A percentile compares a stretch with the other conserved stretches of the same genome.
phyloP scores from a whole-genome alignment of 30 jellyfish, hydroid and myxozoan species.

The Turritopsis dohrnii region DNA sequence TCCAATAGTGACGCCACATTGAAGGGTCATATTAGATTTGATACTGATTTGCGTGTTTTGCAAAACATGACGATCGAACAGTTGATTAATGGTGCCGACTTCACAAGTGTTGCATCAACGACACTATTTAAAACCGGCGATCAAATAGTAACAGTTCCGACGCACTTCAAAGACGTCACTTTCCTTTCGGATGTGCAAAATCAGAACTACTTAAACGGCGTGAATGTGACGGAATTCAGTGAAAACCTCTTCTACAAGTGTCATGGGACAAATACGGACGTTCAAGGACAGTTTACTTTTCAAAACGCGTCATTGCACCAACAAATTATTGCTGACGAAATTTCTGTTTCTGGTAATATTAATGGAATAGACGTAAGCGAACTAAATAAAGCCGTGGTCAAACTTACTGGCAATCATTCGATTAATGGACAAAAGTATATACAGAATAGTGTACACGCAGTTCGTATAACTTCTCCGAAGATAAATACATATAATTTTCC shows the following conservation, averaged over 20 bases:
- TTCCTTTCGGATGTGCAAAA: neutral
- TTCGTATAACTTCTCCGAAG: neutral
- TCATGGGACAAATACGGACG: slow-evolving; percentile 6
- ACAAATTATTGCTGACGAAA: neutral
- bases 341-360: neutral
- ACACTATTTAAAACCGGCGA: slow-evolving; percentile 44
- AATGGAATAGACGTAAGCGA: slow-evolving; percentile 7
- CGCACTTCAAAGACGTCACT: slow-evolving; percentile 14
- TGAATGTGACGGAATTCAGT: neutral
- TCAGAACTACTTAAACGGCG: neutral
- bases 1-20: slow-evolving; percentile 42
- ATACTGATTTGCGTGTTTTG: slow-evolving; percentile 11
- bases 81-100: slow-evolving; percentile 37
- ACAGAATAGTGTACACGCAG: neutral
- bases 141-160: slow-evolving; percentile 46
- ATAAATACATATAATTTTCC: slow-evolving; percentile 41
- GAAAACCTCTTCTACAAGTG: slow-evolving; percentile 24
- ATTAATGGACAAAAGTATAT: slow-evolving; percentile 16
- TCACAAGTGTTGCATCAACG: slow-evolving; percentile 46
- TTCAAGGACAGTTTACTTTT: neutral
- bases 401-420: slow-evolving; percentile 51
- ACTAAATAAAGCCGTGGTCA: slow-evolving; percentile 35
- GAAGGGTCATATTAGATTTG: slow-evolving; percentile 34
- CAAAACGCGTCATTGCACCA: neutral
- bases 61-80: slow-evolving; percentile 43